Base-by-base conservation (phyloP, 2,797 vertebrate species). In the Rhynchotus rufescens region DNA sequence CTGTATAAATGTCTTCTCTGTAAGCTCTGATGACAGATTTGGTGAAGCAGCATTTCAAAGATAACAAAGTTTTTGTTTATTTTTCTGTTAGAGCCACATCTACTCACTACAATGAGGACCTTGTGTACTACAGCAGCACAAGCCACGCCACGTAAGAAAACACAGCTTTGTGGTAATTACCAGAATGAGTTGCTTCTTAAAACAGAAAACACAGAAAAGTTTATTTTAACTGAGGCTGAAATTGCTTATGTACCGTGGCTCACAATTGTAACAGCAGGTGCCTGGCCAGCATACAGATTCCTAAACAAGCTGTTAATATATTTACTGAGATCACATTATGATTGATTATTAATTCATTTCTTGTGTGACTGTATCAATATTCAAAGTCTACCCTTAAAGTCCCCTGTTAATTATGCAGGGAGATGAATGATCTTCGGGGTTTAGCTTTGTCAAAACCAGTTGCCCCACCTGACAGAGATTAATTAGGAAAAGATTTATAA, bases 401-500 rank as follows among this genome's bases (percentile, higher is more conserved):
- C 38, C 42, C 28, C 10, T 75, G 38, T 86, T 93, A 84, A 93
- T 95, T 90, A 79, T 79, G 85, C 38, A 86, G 56, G 61, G 91
- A 91, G 60, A 85, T 74, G 10, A 92, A 92, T 67, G 52, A 80
- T 64, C 56, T 76, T 64, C 34, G 6, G 88, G 52, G 85, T 71
- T 93, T 93, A 87, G 47, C 85, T 84, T 81, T 94, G 83, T 72
- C 94, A 95, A 95, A 96, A 91, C 68, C 79, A 62, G 77, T 96
- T 95, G 91, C 87, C 89, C 76, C 80, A 64, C 85, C 94, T 95
- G 78, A 84, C 80, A 78, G 71, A 96, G 59, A 97, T 96, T 95
- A 96, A 82, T 84, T 89, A 69, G 40, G 34, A 69, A 71, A 85
- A 68, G 21, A 91, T 76, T 75, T 89, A 66, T 79, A 94, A 75